Conservation (phyloP, 1,140 invertebrate genomes). For the Cydia fagiglandana region DNA sequence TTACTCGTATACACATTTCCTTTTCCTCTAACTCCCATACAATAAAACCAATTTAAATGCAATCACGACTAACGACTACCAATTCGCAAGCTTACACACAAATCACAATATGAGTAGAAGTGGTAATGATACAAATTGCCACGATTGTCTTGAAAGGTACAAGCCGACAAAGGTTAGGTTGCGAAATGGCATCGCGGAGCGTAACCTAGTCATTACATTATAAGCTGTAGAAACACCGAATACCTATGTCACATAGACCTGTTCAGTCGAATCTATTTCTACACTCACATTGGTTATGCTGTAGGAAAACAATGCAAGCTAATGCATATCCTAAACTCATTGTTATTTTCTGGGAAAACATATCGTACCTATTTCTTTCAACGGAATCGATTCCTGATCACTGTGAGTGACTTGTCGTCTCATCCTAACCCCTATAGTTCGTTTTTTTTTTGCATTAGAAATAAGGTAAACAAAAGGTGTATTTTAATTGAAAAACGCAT, state of each 20-base stretch:
- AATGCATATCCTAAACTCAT: too few relatives aligned
- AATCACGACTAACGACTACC: conserved; percentile 54
- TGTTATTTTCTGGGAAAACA: too few relatives aligned
- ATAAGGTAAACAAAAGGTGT: too few relatives aligned
- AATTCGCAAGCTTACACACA: conserved; percentile 49
- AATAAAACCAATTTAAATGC: conserved; percentile 60
- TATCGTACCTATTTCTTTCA: too few relatives aligned
- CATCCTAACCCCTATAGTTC: too few relatives aligned
- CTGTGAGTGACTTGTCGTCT: too few relatives aligned
- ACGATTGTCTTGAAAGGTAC: conserved; percentile 50
- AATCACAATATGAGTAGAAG: conserved; percentile 56
- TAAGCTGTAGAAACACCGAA: conserved; percentile 13
- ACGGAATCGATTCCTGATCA: too few relatives aligned
- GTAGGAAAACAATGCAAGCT: too few relatives aligned
- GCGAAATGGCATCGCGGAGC: conserved; percentile 44
- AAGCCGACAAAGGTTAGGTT: conserved; percentile 49
- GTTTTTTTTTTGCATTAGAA: too few relatives aligned
- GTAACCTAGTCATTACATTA: conserved; percentile 12
- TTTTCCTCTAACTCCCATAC: conserved; percentile 30
- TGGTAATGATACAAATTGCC: conserved; percentile 60
- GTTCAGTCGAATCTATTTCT: not conserved
- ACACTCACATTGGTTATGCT: too few relatives aligned
- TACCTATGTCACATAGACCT: not conserved
- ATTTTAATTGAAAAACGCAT: too few relatives aligned
- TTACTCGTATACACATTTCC: conserved; percentile 35